Evolutionary conservation across 2,797 vertebrate genomes (phyloP), one percentile per base, ranked within the genome.

Genomic region (Podarcis lilfordi): DNA sequence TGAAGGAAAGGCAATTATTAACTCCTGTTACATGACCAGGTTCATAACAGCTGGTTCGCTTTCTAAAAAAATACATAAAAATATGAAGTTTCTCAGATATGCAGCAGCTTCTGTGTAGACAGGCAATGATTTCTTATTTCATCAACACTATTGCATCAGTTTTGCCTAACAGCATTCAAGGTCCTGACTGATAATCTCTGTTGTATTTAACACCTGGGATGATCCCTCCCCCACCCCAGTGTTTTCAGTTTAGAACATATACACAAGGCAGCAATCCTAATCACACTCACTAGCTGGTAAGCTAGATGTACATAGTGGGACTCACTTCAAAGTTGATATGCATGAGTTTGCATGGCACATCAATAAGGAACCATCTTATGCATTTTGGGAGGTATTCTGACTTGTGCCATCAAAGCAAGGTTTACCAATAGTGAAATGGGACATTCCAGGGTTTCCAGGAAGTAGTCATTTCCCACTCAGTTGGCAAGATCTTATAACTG

Each of bases 21-120:
- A 72, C 82, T 88, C 84, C 23, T 74, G 19, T n/a, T 92, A 90
- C 90, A 92, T 68, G 11, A 82, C n/a, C 88, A 91, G 13, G 66
- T 88, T 84, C 40, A 86, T 25, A 80, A 88, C 86, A 91, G 91
- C 90, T 92, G 84, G 64, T 72, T 72, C 3, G 50, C 50, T 55
- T 55, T 55, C 50, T 35, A 35, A 35, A 72, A 72, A 72, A 72
- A 32, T 29, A 71, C 10, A 10, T 29, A 10, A 71, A 27, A 68
- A 68, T 35, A 55, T 55, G 50, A 55, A 55, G 13, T 55, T 55
- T 55, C 50, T 55, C 50, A 55, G 50, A 72, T 72, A 35, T 35
- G 71, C 21, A 11, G 8, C 4, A 35, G n/a, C n/a, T 32, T 29
- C n/a, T 17, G n/a, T 72, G n/a, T 72, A 32, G 35, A 35, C 6